Conservation (phyloP, 2,888 invertebrate genomes). For the Andrena minutula region DNA sequence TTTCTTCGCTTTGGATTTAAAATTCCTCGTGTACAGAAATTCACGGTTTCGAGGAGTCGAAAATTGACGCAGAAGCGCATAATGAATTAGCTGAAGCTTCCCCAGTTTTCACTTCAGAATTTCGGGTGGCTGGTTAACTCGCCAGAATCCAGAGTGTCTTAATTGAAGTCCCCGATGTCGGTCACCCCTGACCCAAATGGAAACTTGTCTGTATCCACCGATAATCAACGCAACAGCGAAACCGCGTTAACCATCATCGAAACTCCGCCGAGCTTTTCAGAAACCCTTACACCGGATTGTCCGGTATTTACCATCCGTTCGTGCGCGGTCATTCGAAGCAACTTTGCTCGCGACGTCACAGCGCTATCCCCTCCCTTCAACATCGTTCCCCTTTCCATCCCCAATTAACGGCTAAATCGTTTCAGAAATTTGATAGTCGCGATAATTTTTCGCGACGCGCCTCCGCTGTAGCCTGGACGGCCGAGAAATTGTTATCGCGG, state of each 20-base stretch:
- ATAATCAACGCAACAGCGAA: neutral
- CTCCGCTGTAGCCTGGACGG: neutral
- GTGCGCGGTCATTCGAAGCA: conserved; percentile 14
- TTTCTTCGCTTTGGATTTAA: neutral
- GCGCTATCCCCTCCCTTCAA: neutral
- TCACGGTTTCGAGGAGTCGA: neutral
- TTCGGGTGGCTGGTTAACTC: neutral
- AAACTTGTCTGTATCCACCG: conserved; percentile 17
- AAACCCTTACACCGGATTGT: neutral
- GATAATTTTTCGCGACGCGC: conserved; percentile 43
- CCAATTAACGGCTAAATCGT: conserved; percentile 54
- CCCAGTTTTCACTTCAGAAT: no score
- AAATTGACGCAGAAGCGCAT: neutral
- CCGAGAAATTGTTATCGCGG: conserved; percentile 45
- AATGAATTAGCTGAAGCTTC: no score
- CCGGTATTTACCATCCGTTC: conserved; percentile 18
- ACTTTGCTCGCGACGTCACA: conserved; percentile 3
- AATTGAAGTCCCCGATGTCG: conserved; percentile 24
- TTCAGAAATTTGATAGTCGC: conserved; percentile 50
- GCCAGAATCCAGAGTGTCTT: neutral
- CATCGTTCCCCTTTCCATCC: neutral
- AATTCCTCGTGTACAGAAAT: neutral
- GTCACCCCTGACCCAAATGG: conserved; percentile 19
- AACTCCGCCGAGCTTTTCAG: conserved; percentile 26
- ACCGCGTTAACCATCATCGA: conserved; percentile 31